Conservation (phyloP, 2,113 vertebrate species). For the Psettodes erumei region DNA sequence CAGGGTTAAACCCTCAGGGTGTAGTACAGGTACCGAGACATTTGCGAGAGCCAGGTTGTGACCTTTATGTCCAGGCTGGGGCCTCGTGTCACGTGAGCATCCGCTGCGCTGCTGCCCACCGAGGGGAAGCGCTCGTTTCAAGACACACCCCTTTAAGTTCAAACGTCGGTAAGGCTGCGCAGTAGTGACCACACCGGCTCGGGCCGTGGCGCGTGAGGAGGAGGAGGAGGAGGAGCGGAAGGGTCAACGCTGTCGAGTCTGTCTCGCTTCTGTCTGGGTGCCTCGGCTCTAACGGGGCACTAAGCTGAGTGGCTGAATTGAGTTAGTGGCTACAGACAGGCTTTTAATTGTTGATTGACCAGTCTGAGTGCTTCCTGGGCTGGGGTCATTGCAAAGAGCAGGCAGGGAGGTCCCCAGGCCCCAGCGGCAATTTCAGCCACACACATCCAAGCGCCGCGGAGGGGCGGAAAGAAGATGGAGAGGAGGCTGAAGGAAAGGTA, state of each 20-base stretch:
- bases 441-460: constrained; percentile 11
- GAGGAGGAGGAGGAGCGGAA: constrained; percentile 23
- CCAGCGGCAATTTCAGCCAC: constrained; percentile 80
- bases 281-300: constrained; percentile 59
- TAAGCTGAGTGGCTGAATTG: constrained; percentile 80
- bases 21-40: constrained; percentile 67
- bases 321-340: constrained; percentile 82
- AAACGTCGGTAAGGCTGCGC: constrained; percentile 45
- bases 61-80: constrained; percentile 62
- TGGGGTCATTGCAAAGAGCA: constrained; percentile 78
- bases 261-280: constrained; percentile 76
- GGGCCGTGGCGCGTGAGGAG: constrained; percentile 29
- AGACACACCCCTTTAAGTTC: constrained; percentile 39
- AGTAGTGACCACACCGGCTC: constrained; percentile 53
- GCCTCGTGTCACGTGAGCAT: constrained; percentile 27
- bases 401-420: constrained; percentile 78
- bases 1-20: constrained; percentile 73
- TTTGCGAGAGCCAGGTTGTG: constrained; percentile 63
- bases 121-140: constrained; percentile 16
- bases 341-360: constrained; percentile 87
- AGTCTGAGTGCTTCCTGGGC: constrained; percentile 80
- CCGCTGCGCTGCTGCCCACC: constrained; percentile 21
- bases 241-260: constrained; percentile 66
- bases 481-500: constrained; percentile 14
- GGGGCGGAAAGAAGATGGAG: constrained; percentile 19